Percentiles rank a stretch among this genome's conserved stretches.
Conservation (phyloP, 2,113 vertebrate species). For the Cariama cristata region DNA sequence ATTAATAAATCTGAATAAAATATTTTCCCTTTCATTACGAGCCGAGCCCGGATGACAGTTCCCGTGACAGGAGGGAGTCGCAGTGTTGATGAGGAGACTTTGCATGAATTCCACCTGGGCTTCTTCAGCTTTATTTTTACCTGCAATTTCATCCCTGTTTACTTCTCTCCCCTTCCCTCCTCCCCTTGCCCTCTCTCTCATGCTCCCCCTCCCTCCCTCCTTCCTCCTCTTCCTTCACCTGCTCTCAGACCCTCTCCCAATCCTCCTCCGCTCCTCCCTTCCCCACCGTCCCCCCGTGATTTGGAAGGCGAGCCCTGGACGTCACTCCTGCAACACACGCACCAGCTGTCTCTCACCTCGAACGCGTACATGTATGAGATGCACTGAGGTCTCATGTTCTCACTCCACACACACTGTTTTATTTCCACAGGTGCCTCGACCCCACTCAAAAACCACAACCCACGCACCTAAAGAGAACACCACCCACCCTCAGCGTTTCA, state of each 20-base stretch:
- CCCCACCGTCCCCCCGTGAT: neutral
- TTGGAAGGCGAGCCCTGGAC: conserved; percentile 10
- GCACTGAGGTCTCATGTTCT: neutral
- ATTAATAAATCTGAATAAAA: conserved; percentile 99
- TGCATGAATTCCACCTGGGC: conserved; percentile 96
- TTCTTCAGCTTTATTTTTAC: conserved; percentile 86
- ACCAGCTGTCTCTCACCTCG: neutral
- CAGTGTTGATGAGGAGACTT: conserved; percentile 93
- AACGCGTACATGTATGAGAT: fast-evolving
- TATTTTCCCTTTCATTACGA: conserved; percentile 99
- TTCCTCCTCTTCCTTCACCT: neutral
- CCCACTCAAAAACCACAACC: neutral
- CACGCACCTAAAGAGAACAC: fast-evolving
- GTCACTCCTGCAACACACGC: neutral
- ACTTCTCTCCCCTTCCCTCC: conserved; percentile 53
- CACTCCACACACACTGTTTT: fast-evolving
- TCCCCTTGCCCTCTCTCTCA: conserved; percentile 55
- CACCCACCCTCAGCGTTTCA: neutral
- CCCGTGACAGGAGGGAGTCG: conserved; percentile 90
- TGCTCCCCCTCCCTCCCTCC: neutral
- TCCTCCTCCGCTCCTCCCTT: neutral
- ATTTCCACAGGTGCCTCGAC: fast-evolving
- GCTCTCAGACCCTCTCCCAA: neutral
- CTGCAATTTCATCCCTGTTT: conserved; percentile 79
- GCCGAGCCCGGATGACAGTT: conserved; percentile 94